Percentiles rank a stretch among this genome's conserved stretches.
phyloP scores from a whole-genome alignment of 2,888 invertebrate species.

The Clistopyga incitator region DNA sequence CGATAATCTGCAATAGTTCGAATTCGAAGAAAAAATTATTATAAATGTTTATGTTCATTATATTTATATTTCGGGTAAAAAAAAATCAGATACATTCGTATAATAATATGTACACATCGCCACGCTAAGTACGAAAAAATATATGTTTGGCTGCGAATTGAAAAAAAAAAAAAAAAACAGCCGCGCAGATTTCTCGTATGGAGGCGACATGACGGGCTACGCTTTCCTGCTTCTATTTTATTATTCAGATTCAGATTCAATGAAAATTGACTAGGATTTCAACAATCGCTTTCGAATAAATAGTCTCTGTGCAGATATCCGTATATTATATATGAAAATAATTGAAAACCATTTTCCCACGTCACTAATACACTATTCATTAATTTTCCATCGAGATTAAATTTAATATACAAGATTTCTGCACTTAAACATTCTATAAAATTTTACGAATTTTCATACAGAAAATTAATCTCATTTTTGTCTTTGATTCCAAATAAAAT shows the following conservation, averaged over 20 bases:
- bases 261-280: not conserved
- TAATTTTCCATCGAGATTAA: too few species aligned
- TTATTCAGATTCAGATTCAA: not conserved
- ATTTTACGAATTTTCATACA: too few species aligned
- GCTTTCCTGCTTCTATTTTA: not conserved
- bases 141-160: not conserved
- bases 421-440: too few species aligned
- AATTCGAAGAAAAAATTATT: too few species aligned
- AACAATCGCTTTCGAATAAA: not conserved
- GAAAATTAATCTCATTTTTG: too few species aligned
- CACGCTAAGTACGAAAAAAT: constrained; percentile 1
- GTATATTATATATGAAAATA: too few species aligned
- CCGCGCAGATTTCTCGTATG: not conserved
- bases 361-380: too few species aligned
- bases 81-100: constrained; percentile 57
- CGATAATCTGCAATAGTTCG: too few species aligned
- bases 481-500: too few species aligned
- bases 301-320: too few species aligned
- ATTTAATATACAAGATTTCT: too few species aligned
- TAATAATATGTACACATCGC: constrained; percentile 43
- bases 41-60: not conserved
- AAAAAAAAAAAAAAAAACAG: not conserved
- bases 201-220: not conserved
- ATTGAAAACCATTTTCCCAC: too few species aligned
- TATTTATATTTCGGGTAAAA: constrained; percentile 55